A percentile compares a stretch with the other conserved stretches of the same genome.
phyloP scores from a whole-genome alignment of 2,113 vertebrate genomes.

The Lutjanus erythropterus region DNA sequence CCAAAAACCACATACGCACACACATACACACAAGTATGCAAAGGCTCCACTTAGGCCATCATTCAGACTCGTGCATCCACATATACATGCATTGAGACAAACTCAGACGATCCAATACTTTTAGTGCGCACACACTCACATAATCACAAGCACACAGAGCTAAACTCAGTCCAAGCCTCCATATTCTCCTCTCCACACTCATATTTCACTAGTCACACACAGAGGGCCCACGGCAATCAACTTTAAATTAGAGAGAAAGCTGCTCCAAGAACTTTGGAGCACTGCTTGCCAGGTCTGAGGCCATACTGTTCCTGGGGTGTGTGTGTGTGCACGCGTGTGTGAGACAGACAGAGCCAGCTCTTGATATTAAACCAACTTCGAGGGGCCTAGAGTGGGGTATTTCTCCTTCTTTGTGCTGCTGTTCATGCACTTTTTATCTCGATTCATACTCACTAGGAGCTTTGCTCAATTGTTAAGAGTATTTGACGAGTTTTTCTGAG shows the following conservation, averaged over 20 bases:
- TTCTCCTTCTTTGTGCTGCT: slow-evolving; percentile 53
- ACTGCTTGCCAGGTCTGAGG: slow-evolving; percentile 74
- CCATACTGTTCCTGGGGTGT: slow-evolving; percentile 56
- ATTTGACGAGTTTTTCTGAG: background rate
- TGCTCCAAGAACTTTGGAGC: slow-evolving; percentile 72
- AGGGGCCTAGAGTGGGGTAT: slow-evolving; percentile 73
- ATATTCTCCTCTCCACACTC: slow-evolving; percentile 69
- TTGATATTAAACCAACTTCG: slow-evolving; percentile 78
- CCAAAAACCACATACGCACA: slow-evolving; percentile 67
- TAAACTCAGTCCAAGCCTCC: slow-evolving; percentile 65
- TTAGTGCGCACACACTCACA: slow-evolving; percentile 32
- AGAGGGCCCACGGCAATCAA: slow-evolving; percentile 77
- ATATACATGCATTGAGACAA: slow-evolving; percentile 24
- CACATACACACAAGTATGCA: slow-evolving; percentile 35
- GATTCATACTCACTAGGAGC: slow-evolving; percentile 22
- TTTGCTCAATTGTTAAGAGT: slow-evolving; percentile 13
- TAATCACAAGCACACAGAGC: slow-evolving; percentile 51
- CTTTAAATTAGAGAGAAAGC: slow-evolving; percentile 81
- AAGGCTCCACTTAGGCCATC: slow-evolving; percentile 51
- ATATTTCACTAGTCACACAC: slow-evolving; percentile 77
- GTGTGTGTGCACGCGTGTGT: slow-evolving; percentile 15
- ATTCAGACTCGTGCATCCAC: slow-evolving; percentile 41
- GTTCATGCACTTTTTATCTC: slow-evolving; percentile 50
- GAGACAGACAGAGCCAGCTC: slow-evolving; percentile 61
- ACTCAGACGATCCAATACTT: slow-evolving; percentile 9